Evolutionary conservation across 2,113 vertebrate genomes (phyloP), one percentile per base, ranked within the genome.

Genomic region (Dipodomys ordii): DNA sequence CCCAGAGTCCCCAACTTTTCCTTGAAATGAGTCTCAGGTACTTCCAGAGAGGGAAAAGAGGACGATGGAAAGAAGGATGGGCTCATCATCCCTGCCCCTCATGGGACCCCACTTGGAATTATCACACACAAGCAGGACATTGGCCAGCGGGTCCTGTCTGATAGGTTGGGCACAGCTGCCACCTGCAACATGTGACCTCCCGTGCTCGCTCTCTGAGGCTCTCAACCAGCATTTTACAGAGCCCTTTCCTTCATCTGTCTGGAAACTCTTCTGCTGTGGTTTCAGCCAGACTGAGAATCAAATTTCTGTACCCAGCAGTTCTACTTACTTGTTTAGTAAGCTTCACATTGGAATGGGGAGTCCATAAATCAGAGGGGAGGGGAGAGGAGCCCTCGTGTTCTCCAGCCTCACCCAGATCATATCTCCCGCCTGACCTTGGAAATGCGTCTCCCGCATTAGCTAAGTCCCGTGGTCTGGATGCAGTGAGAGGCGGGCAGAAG

Each of bases 311-410:
- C 65, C 81, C 81, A 35, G 32, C 20, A 7, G 68, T 20, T 69
- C 91, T 80, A 27, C n/a, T 84, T 72, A 32, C 28, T 65, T 83
- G 53, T 91, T 44, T 89, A 78, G 90, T 81, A 72, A 91, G 35
- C 79, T 82, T 86, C 80, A 94, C 32, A 49, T 44, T 25, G 13
- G 22, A 87, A 83, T 44, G 69, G 15, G 32, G 76, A 44, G 69
- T 67, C 23, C 16, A 46, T 89, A 83, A 81, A 68, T 91, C 65
- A 80, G 11, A 46, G 88, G 78, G 86, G 74, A 74, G 60, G 46
- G 46, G 69, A 46, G 62, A 57, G 27, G 7, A 65, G 4, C 19
- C 62, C 60, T 81, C 30, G 2, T 46, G 44, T 87, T 77, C 22
- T 23, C 62, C n/a, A 44, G 80, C 10, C 30, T 62, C 87, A n/a